Evolutionary conservation across 1,140 invertebrate genomes (phyloP), one percentile per base, ranked within the genome.

Genomic region (Rhopalosiphum padi): DNA sequence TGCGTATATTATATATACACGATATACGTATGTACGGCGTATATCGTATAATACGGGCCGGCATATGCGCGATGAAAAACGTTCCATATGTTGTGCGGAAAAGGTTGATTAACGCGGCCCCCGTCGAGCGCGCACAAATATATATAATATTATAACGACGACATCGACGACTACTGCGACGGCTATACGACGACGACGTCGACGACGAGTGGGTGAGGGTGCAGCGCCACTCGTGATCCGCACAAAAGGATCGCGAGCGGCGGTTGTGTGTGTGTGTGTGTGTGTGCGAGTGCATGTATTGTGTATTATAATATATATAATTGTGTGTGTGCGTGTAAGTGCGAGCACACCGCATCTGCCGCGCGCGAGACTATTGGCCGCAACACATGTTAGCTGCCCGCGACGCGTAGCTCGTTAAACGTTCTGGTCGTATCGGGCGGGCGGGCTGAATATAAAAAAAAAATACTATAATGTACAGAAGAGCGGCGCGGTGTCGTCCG

Each of bases 341-440:
- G 15, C 25, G 41, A 21, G 9, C 30, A 77, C 60, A n/a, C 60
- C 37, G 90, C 90, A 91, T 91, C 90, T 91, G 90, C 90, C 91
- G 23, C 82, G 86, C 46, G 37, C n/a, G 88, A 86, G 60, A 77
- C 60, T 41, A 77, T 77, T 68, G 35, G 91, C 91, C 82, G 25
- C 91, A 93, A 93, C 91, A 93, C 91, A 93, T 93, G 91, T 93
- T 93, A 93, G 91, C 91, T 93, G 91, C 91, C 91, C 91, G 85
- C 91, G 85, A 93, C 91, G 85, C 91, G 91, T 86, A 86, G 25
- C 91, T 93, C 91, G 91, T 93, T 93, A 93, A 93, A 93, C 82
- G 90, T 41, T 30, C 43, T 46, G 41, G 90, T 82, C 22, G 90
- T 23, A n/a, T 48, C 15, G 82, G 7, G 22, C 46, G n/a, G 43